A percentile compares a stretch with the other conserved stretches of the same genome.
Evolutionary conservation across 2,888 invertebrate species (phyloP).

Genomic region (Syritta pipiens): DNA sequence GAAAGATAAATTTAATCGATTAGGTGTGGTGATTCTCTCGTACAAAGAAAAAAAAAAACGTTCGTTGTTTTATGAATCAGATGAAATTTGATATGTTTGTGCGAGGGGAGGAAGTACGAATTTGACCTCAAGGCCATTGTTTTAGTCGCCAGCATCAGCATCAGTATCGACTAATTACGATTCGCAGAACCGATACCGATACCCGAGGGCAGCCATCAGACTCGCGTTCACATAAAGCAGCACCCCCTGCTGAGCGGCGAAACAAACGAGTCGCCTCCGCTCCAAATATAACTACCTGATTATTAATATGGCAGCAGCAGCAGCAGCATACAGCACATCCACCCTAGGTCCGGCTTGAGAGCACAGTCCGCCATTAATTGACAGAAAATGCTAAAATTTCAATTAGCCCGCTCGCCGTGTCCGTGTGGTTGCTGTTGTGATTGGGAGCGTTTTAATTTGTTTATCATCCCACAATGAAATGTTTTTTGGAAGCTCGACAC

Average conservation of each 20-base stretch:
- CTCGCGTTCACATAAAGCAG: conserved; percentile 56
- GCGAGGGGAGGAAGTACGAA: conserved; percentile 17
- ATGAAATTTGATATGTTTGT: conserved; percentile 58
- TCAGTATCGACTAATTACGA: conserved; percentile 58
- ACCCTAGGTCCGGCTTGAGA: conserved; percentile 48
- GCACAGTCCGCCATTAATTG: conserved; percentile 54
- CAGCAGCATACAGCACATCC: conserved; percentile 10
- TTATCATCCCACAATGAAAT: conserved; percentile 54
- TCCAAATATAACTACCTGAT: conserved; percentile 69
- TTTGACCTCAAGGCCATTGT: conserved; percentile 67
- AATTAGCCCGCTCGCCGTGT: conserved; percentile 31
- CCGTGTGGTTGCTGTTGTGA: background rate
- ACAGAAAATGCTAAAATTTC: conserved; percentile 67
- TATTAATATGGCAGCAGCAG: conserved; percentile 59
- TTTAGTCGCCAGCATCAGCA: conserved; percentile 34
- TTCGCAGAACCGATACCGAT: conserved; percentile 66
- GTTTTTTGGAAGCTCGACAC: conserved; percentile 31
- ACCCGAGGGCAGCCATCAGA: conserved; percentile 54
- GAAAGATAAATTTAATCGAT: conserved; percentile 16
- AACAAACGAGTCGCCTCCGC: conserved; percentile 68
- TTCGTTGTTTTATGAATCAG: background rate
- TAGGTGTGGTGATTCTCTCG: background rate
- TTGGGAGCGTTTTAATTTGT: conserved; percentile 55
- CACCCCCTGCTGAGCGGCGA: conserved; percentile 65
- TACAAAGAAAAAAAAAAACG: background rate